Evolutionary conservation across 1,140 invertebrate species (phyloP), one percentile per base, ranked within the genome.

Genomic region (Drosophila bocki): DNA sequence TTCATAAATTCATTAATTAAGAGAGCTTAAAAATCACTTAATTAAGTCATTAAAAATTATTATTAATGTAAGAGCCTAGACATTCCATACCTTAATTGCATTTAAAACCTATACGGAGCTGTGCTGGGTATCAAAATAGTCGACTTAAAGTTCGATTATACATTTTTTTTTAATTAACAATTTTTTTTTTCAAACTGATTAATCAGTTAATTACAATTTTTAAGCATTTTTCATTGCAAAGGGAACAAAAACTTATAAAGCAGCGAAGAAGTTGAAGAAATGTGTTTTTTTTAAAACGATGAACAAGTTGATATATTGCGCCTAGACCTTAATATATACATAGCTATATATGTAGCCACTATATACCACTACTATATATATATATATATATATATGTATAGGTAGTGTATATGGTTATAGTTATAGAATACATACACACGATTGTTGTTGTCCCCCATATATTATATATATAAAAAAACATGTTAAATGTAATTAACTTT

Each of bases 211-310:
- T 32, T 15, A 0, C 13, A 32, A 26, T 44, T 41, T 45, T 39
- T 26, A 35, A 53, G 32, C 50, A 53, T 71, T 79, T 87, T 83
- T 86, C 79, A 88, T 87, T 87, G 76, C 67, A 80, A 87, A 56
- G 83, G 83, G 83, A 86, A 88, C 83, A 86, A 86, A 75, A 75
- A 69, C 64, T 82, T 82, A 54, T 56, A 72, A 84, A 80, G 60
- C 44, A 35, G 57, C 71, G 53, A 54, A 63, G 7, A 11, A n/a
- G 53, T 8, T 22, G 47, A 48, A 61, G 68, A 74, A 78, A 79
- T 57, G 41, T 65, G 41, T 65, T 74, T 65, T 74, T 58, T 75
- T 71, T 67, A 69, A 29, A 64, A 41, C 53, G 29, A 57, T 37
- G 35, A 53, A 57, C 15, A 78, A 67, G 35, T 57, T 75, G 37